Percentiles rank a stretch among this genome's conserved stretches.
phyloP scores from a whole-genome alignment of 2,797 vertebrate species.

The Cyprinodon diabolis region DNA sequence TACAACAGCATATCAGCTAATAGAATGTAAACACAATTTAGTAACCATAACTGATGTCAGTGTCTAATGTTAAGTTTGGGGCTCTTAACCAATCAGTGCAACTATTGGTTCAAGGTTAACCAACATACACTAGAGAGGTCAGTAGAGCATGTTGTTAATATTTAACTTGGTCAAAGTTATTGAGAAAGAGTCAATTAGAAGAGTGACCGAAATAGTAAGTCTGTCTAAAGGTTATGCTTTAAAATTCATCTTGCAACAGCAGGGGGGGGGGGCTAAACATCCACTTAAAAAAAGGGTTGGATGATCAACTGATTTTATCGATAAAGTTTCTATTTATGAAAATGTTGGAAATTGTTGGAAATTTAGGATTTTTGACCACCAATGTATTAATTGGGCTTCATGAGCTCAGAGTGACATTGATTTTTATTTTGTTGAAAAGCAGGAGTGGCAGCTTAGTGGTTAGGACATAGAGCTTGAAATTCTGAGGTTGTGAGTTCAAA shows the following conservation, averaged over 20 bases:
- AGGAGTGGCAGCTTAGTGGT: no score
- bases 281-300: background rate
- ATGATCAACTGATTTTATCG: background rate
- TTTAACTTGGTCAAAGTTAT: slow-evolving; percentile 19
- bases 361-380: no score
- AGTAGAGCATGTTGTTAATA: slow-evolving; percentile 32
- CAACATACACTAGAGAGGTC: background rate
- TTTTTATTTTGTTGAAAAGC: no score
- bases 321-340: no score
- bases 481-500: no score
- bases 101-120: slow-evolving; percentile 23
- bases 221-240: background rate
- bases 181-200: slow-evolving; percentile 15
- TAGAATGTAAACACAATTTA: background rate
- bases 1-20: slow-evolving; percentile 3
- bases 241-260: background rate
- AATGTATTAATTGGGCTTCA: no score
- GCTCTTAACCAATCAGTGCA: slow-evolving; percentile 8
- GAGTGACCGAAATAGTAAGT: background rate
- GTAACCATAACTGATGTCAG: slow-evolving; percentile 5
- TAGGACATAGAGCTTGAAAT: no score
- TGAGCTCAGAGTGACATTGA: no score
- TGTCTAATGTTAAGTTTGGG: slow-evolving; percentile 11
- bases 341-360: no score
- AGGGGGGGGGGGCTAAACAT: background rate